Evolutionary conservation across 1,140 invertebrate genomes (phyloP), one percentile per base, ranked within the genome.

Genomic region (Antheraea pernyi): DNA sequence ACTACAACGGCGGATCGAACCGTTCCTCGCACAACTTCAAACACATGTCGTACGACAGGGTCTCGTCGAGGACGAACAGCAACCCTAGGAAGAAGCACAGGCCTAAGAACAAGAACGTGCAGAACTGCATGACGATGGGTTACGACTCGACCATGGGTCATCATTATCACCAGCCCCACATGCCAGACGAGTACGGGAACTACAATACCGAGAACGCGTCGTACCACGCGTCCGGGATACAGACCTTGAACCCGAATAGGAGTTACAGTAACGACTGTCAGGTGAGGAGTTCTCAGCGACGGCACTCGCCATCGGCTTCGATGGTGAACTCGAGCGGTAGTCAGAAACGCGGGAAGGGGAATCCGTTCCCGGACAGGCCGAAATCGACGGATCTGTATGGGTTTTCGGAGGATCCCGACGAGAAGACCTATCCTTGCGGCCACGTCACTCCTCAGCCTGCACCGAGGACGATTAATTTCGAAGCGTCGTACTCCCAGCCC

Each of bases 331-430:
- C 90, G 7, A 92, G 90, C 67, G 91, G 91, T 7, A 92, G 90
- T 70, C 91, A 92, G 68, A 92, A 92, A 67, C 83, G 91, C 7
- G 89, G 91, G 7, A 92, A 93, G 67, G 81, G 75, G 13, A 89
- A 85, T 19, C 75, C 80, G 0, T 90, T 88, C 67, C 88, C 91
- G 6, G 91, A 92, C 36, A 84, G 92, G 62, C 91, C 92, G 0
- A 94, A 94, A 74, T 93, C 93, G 11, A 94, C 93, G 39, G 93
- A 94, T 73, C 73, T 93, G 48, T 93, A 94, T 70, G 93, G 93
- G 71, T 94, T 94, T 74, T 91, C 93, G 5, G 91, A 93, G 42
- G 93, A 94, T 60, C 93, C 93, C 7, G 92, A 93, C 72, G 93
- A 91, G 76, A 92, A 84, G 75, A 91, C 72, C 65, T 92, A 87